Evolutionary conservation across 1,140 invertebrate species (phyloP).

Genomic region (Drosophila parvula): DNA sequence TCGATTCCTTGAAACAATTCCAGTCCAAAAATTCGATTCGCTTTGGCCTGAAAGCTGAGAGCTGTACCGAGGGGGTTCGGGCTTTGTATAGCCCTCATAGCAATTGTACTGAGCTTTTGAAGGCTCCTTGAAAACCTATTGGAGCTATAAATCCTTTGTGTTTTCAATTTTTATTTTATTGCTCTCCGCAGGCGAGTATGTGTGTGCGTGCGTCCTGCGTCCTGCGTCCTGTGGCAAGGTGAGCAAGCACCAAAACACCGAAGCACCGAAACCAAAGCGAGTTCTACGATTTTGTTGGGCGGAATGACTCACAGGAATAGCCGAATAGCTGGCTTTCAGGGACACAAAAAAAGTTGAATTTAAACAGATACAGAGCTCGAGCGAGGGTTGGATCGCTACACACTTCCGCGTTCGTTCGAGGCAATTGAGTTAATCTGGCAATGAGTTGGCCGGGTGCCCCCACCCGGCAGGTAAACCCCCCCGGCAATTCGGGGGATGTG

Average conservation of each 20-base stretch:
- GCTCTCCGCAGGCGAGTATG: slow-evolving; percentile 67
- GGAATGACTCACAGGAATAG: slow-evolving; percentile 40
- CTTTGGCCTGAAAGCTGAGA: slow-evolving; percentile 40
- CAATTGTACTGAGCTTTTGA: slow-evolving; percentile 74
- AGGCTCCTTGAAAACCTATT: slow-evolving; percentile 82
- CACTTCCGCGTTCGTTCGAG: slow-evolving; percentile 62
- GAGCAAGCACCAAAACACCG: slow-evolving; percentile 43
- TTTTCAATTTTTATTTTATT: slow-evolving; percentile 83
- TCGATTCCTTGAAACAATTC: not conserved
- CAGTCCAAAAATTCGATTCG: slow-evolving; percentile 31
- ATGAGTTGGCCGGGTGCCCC: slow-evolving; percentile 56
- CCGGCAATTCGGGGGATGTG: slow-evolving; percentile 66
- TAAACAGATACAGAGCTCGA: slow-evolving; percentile 70
- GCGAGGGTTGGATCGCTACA: slow-evolving; percentile 49
- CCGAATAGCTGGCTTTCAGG: slow-evolving; percentile 21
- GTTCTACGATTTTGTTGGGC: slow-evolving; percentile 22
- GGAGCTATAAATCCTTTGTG: slow-evolving; percentile 83
- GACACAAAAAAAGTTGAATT: slow-evolving; percentile 75
- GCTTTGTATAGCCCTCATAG: slow-evolving; percentile 14
- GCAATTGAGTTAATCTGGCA: slow-evolving; percentile 79
- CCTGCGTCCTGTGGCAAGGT: slow-evolving; percentile 43
- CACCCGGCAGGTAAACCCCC: slow-evolving; percentile 42
- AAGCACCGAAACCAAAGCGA: slow-evolving; percentile 24
- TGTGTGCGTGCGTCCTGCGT: slow-evolving; percentile 21
- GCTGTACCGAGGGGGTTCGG: not conserved